Percentiles rank a stretch among this genome's conserved stretches.
Conservation (phyloP, 1,140 invertebrate genomes). For the Dufourea novaeangliae region DNA sequence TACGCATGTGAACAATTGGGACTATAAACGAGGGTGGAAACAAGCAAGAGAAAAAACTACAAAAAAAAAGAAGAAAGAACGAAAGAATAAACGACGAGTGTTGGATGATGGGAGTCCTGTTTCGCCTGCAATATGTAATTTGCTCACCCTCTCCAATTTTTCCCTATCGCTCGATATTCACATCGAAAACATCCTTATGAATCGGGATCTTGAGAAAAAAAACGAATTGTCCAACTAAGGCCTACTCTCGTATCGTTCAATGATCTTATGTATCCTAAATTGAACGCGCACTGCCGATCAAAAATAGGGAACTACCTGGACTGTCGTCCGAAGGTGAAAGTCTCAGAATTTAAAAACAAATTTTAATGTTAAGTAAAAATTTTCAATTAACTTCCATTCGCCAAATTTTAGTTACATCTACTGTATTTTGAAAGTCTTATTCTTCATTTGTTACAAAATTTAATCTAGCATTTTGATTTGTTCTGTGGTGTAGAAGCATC, state of each 20-base stretch:
- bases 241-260: constrained; percentile 37
- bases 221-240: constrained; percentile 21
- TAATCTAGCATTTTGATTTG: no score
- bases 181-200: constrained; percentile 15
- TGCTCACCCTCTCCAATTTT: constrained; percentile 64
- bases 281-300: background rate
- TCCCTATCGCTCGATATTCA: constrained; percentile 34
- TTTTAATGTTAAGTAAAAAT: no score
- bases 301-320: background rate
- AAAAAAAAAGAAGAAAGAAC: background rate
- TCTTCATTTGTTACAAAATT: no score
- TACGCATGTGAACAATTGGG: constrained; percentile 61
- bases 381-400: no score
- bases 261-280: background rate
- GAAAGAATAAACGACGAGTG: constrained; percentile 55
- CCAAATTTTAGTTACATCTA: no score
- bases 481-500: no score
- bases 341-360: no score
- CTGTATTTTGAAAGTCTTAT: no score
- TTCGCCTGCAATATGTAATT: constrained; percentile 54
- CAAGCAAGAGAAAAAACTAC: constrained; percentile 1
- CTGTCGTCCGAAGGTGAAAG: no score
- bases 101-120: constrained; percentile 48
- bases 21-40: constrained; percentile 58
- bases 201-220: background rate